These are phyloP conservation scores for Urocyon cinereoargenteus DNA, from an alignment of 2,797 vertebrate genomes.

Conservation along the genomic window DNA sequence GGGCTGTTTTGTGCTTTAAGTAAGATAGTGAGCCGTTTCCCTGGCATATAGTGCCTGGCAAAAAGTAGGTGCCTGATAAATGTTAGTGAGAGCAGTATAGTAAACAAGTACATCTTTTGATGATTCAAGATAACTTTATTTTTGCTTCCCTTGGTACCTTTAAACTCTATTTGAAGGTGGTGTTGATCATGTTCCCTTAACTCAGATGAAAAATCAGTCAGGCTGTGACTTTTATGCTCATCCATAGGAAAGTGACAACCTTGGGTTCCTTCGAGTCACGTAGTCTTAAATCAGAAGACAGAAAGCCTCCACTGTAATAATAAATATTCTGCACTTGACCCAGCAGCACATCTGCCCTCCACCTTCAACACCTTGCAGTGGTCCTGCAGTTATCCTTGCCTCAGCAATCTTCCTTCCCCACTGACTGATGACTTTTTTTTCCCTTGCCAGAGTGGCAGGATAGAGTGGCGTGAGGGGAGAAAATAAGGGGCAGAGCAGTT, in stretches of 20 bases:
- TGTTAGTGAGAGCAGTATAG: background rate
- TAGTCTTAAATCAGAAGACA: background rate
- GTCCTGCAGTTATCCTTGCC: background rate
- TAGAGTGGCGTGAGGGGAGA: accelerated
- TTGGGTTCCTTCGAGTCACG: background rate
- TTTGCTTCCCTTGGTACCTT: background rate
- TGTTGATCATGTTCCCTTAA: background rate
- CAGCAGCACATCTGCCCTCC: background rate
- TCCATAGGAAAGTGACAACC: background rate
- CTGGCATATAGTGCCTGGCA: background rate
- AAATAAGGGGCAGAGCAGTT: background rate
- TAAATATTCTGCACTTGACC: background rate
- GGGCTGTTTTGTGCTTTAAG: background rate
- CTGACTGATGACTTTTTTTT: background rate
- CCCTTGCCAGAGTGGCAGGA: too few relatives aligned
- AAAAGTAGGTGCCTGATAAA: background rate
- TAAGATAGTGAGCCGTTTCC: background rate
- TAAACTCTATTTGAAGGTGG: background rate
- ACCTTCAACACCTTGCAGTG: accelerated
- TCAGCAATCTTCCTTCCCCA: background rate
- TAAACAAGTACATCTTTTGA: background rate
- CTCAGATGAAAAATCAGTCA: background rate
- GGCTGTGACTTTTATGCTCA: background rate
- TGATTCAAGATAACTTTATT: background rate
- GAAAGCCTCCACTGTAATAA: background rate